phyloP scores from a whole-genome alignment of 2,113 vertebrate species.

The Gila orcuttii region DNA sequence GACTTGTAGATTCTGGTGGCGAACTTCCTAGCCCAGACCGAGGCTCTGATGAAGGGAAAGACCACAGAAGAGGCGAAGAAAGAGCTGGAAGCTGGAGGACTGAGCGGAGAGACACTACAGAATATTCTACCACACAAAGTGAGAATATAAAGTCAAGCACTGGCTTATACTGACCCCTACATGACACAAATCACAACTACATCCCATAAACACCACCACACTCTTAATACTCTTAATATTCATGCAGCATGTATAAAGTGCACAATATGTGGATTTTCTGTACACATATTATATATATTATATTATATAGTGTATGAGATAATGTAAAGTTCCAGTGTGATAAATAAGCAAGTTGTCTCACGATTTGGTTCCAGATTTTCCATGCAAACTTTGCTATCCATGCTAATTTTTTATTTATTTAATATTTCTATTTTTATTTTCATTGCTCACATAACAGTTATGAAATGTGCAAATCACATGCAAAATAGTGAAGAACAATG shows the following conservation, averaged over 20 bases:
- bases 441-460: background rate
- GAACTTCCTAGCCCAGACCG: constrained; percentile 96
- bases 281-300: background rate
- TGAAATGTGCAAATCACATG: constrained; percentile 2
- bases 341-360: too few species aligned
- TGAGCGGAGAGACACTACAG: constrained; percentile 80
- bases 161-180: constrained; percentile 25
- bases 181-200: background rate
- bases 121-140: constrained; percentile 96
- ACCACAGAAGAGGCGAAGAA: constrained; percentile 83
- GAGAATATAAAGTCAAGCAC: background rate
- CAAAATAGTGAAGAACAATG: background rate
- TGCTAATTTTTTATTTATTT: background rate
- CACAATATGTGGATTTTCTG: background rate
- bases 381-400: background rate
- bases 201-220: background rate
- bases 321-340: background rate
- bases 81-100: constrained; percentile 83
- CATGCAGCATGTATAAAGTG: background rate
- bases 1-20: constrained; percentile 86
- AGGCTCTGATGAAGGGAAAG: constrained; percentile 97
- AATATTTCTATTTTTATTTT: background rate
- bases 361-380: too few species aligned
- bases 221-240: too few species aligned
- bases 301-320: background rate